Evolutionary conservation across 2,888 invertebrate genomes (phyloP).

Genomic region (Pandemis cinnamomeana): DNA sequence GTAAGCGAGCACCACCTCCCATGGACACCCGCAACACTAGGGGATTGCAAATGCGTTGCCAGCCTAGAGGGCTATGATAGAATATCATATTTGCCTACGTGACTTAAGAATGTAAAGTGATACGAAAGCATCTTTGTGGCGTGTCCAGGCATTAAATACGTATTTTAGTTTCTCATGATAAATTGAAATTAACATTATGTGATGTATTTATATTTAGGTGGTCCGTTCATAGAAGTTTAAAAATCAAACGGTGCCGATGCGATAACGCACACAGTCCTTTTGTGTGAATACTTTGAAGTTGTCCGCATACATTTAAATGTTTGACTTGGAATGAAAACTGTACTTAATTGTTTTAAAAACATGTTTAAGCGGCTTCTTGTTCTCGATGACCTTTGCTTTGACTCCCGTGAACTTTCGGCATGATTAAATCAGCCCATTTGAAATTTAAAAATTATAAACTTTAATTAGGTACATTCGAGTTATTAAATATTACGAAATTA

Average conservation of each 20-base stretch:
- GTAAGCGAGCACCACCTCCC: too few relatives aligned
- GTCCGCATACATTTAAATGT: slow-evolving; percentile 12
- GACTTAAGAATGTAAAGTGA: slow-evolving; percentile 31
- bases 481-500: background rate
- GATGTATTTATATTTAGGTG: slow-evolving; percentile 51
- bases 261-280: slow-evolving; percentile 10
- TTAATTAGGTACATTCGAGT: too few relatives aligned
- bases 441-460: too few relatives aligned
- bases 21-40: too few relatives aligned
- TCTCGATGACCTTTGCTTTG: background rate
- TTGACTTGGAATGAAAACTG: background rate
- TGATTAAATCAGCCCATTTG: background rate
- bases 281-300: slow-evolving; percentile 9
- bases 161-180: slow-evolving; percentile 56
- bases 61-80: too few relatives aligned
- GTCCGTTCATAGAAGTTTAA: slow-evolving; percentile 41
- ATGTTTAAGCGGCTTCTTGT: background rate
- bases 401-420: background rate
- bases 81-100: slow-evolving; percentile 47
- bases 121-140: slow-evolving; percentile 43
- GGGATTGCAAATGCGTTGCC: too few relatives aligned
- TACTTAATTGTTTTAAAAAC: background rate
- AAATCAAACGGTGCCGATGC: background rate
- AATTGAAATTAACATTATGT: slow-evolving; percentile 40
- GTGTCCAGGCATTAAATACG: slow-evolving; percentile 39